phyloP scores from a whole-genome alignment of 2,113 vertebrate species.

The Eonycteris spelaea region DNA sequence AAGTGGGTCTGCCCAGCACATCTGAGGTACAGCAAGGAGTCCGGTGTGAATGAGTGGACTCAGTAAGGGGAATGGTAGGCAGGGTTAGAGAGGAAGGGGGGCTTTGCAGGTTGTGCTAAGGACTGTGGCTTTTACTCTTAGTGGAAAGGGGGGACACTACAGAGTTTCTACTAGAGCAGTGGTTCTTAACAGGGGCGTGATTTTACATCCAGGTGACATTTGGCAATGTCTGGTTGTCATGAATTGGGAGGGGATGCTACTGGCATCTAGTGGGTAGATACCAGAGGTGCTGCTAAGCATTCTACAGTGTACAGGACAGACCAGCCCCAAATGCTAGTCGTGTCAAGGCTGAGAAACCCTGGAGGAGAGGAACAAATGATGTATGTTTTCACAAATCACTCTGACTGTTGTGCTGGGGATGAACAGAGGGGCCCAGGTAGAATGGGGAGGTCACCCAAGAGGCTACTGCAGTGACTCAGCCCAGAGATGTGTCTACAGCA shows the following conservation, averaged over 20 bases:
- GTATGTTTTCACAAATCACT: neutral
- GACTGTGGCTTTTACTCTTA: neutral
- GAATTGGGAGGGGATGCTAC: neutral
- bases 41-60: neutral
- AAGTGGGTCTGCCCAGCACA: neutral
- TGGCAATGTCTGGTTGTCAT: neutral
- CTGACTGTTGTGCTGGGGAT: neutral
- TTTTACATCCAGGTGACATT: neutral
- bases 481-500: neutral
- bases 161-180: neutral
- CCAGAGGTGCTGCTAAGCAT: neutral
- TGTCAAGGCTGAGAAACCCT: neutral
- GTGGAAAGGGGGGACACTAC: neutral
- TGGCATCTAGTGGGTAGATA: neutral
- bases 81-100: neutral
- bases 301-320: neutral
- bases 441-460: neutral
- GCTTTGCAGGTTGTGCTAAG: neutral
- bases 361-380: neutral
- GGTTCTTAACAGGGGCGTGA: neutral
- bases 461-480: neutral
- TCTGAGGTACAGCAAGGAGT: neutral
- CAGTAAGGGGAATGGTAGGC: neutral
- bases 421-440: neutral
- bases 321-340: neutral